Percentiles rank a stretch among this genome's conserved stretches.
These are phyloP conservation scores for Hippocampus zosterae DNA, from an alignment of 2,113 vertebrate species.

Conservation along the genomic window DNA sequence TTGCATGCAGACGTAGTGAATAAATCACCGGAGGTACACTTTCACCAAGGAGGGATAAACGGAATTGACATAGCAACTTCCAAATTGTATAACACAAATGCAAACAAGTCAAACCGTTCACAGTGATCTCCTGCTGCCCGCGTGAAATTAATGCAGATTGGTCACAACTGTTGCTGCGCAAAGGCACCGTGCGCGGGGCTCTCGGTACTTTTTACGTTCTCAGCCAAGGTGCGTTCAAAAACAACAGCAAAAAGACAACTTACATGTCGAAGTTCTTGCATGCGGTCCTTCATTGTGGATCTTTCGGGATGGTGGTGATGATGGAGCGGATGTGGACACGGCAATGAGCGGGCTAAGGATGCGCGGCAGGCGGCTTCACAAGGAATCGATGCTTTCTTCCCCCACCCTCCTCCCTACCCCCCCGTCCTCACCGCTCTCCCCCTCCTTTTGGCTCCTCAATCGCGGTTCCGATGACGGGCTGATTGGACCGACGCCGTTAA, in stretches of 20 bases:
- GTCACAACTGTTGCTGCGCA: slow-evolving; percentile 60
- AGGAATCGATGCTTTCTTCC: slow-evolving; percentile 9
- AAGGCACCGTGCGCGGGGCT: slow-evolving; percentile 11
- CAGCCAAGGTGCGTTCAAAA: too few species aligned
- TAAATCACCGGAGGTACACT: neutral
- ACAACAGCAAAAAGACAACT: slow-evolving; percentile 28
- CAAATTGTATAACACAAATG: neutral
- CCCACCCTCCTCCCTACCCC: neutral
- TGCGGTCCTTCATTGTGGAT: slow-evolving; percentile 67
- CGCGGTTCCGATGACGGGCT: slow-evolving; percentile 48
- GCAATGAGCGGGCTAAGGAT: slow-evolving; percentile 20
- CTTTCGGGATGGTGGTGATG: slow-evolving; percentile 19
- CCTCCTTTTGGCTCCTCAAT: neutral
- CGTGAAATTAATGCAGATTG: neutral
- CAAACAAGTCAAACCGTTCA: neutral
- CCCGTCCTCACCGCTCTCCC: neutral
- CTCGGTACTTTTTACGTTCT: neutral
- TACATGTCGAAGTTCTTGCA: slow-evolving; percentile 69
- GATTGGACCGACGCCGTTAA: slow-evolving; percentile 55
- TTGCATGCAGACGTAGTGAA: neutral
- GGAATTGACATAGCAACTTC: neutral
- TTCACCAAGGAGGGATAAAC: neutral
- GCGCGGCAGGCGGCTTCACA: slow-evolving; percentile 36
- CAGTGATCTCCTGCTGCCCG: neutral
- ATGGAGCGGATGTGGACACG: slow-evolving; percentile 33